Evolutionary conservation across 1,140 invertebrate species (phyloP), one percentile per base, ranked within the genome.

Genomic region (Glomeris maerens): DNA sequence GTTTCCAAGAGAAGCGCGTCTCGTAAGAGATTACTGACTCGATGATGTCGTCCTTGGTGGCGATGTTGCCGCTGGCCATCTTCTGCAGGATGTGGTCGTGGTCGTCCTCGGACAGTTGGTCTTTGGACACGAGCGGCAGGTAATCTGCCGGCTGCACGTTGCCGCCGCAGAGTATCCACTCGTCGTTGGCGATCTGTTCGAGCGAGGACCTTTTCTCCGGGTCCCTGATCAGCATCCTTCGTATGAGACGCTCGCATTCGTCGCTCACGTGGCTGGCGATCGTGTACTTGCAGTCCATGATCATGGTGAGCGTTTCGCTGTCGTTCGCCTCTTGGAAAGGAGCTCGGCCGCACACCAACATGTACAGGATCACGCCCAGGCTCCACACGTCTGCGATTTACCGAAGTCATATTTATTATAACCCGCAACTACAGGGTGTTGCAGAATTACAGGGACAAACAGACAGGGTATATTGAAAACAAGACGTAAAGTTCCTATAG

Each of bases 321-420:
- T 98, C 95, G 70, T 97, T 98, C 22, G 92, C 91, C 73, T 98
- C 94, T 71, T 98, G 92, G 67, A 98, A 98, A 14, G 95, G 95
- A 14, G 93, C 83, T 62, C 87, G 80, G 14, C 95, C 95, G 71
- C 87, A 93, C 1, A 98, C 94, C 58, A 98, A 72, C 94, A 98
- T 98, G 68, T 91, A 98, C 23, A 98, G 72, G 62, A 98, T 96
- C 2, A 98, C 95, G 38, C 95, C 95, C 38, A 98, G 72, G 3
- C 91, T 96, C 95, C 95, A 98, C 40, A 98, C 86, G 76, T 98
- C 94, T 78, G 61, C 3, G 68, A 68, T 55, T 62, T 55, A 52
- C 5, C 27, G 7, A 55, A n/a, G 4, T 3, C 13, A n/a, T n/a
- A n/a, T n/a, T n/a, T n/a, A n/a, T n/a, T n/a, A n/a, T n/a, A n/a